These are phyloP conservation scores for Camelus dromedarius DNA, from an alignment of 2,113 vertebrate species.

Conservation along the genomic window DNA sequence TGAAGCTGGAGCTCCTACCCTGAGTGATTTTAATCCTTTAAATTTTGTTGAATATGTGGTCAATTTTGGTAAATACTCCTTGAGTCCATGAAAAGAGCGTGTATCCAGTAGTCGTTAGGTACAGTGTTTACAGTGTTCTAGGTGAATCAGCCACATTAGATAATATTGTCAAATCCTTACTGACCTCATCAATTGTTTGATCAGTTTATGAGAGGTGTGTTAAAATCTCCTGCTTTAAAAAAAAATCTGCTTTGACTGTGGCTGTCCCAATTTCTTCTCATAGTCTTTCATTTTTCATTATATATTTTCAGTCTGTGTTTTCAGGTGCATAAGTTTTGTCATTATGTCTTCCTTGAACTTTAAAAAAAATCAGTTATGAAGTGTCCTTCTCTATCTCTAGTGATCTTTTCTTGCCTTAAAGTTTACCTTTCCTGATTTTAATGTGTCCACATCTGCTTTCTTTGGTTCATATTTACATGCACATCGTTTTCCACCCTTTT, in stretches of 20 bases:
- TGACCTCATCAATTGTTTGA: background rate
- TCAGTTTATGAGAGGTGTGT: background rate
- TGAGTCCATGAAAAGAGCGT: background rate
- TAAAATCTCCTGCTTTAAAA: background rate
- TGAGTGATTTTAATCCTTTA: background rate
- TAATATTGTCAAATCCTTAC: background rate
- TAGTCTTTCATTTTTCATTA: background rate
- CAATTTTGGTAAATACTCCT: background rate
- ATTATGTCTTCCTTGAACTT: background rate
- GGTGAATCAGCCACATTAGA: background rate
- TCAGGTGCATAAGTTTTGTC: background rate
- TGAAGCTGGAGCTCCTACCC: background rate
- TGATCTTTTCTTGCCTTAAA: background rate
- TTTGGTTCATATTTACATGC: background rate
- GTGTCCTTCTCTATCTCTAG: background rate
- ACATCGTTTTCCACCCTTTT: background rate
- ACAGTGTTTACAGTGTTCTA: background rate
- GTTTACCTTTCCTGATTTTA: slow-evolving; percentile 24
- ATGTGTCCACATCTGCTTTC: background rate
- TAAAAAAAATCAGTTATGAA: background rate
- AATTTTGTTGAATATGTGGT: background rate
- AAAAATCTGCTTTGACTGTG: background rate
- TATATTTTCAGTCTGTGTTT: background rate
- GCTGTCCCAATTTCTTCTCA: background rate
- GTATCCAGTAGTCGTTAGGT: background rate